A percentile compares a stretch with the other conserved stretches of the same genome.
Conservation (phyloP, 2,113 vertebrate genomes). For the Montifringilla adamsi region DNA sequence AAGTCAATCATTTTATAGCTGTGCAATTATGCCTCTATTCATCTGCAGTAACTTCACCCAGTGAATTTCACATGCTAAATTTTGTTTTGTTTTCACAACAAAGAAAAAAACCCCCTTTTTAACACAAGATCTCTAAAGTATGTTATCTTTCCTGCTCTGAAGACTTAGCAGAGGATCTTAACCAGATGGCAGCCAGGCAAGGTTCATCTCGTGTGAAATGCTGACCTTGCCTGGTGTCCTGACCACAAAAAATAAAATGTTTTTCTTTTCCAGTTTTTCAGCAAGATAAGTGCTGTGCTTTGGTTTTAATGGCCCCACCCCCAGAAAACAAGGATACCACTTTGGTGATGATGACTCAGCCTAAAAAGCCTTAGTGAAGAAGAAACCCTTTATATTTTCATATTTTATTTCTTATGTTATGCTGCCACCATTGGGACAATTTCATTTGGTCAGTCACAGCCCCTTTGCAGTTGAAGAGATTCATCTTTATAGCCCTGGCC, state of each 20-base stretch:
- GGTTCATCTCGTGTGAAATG: accelerated
- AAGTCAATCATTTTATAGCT: background rate
- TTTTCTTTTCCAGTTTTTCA: background rate
- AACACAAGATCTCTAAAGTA: background rate
- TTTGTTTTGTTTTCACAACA: background rate
- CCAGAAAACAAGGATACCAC: background rate
- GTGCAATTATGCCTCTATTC: background rate
- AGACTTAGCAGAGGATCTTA: background rate
- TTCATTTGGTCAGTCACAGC: background rate
- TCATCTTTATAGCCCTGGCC: background rate
- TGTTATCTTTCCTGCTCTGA: background rate
- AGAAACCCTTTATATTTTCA: background rate
- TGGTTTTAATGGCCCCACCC: background rate
- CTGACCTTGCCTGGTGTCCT: background rate
- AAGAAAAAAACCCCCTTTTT: background rate
- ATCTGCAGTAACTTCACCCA: background rate
- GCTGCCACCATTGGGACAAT: constrained; percentile 72
- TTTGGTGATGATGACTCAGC: constrained; percentile 1
- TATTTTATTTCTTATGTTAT: constrained; percentile 58
- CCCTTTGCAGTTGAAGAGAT: background rate
- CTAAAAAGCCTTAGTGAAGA: background rate
- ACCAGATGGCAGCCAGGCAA: background rate
- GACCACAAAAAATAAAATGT: background rate
- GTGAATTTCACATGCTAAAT: background rate
- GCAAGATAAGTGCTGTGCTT: background rate